A percentile compares a stretch with the other conserved stretches of the same genome.
Conservation (phyloP, 2,113 vertebrate genomes). For the Amblyornis subalaris region DNA sequence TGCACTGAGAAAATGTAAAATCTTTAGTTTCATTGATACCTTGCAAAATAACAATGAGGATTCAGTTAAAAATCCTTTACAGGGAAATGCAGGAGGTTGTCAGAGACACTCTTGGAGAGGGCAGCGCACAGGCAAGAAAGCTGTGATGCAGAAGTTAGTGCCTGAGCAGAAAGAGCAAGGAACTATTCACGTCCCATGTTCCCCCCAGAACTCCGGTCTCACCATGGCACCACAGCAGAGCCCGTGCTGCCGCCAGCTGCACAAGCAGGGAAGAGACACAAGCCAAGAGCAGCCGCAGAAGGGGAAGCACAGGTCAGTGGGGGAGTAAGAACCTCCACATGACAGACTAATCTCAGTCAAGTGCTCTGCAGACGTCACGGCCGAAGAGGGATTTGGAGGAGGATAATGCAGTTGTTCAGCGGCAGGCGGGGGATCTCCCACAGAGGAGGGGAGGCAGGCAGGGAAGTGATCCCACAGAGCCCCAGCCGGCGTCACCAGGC, state of each 20-base stretch:
- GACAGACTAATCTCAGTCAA: conserved; percentile 47
- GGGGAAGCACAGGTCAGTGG: not conserved
- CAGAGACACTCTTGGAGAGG: not conserved
- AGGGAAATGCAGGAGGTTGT: not conserved
- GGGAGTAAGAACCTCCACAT: conserved; percentile 23
- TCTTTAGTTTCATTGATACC: not conserved
- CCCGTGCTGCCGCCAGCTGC: not conserved
- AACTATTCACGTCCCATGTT: fast-evolving
- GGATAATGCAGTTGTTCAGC: not conserved
- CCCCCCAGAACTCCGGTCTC: not conserved
- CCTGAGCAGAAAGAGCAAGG: not conserved
- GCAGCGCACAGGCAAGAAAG: not conserved
- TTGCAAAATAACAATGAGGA: not conserved
- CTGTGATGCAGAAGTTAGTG: not conserved
- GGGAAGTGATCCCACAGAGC: not conserved
- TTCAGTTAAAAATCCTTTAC: not conserved
- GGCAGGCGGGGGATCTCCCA: not conserved
- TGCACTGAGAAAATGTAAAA: not conserved
- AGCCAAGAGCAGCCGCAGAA: not conserved
- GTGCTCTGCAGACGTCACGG: conserved; percentile 18
- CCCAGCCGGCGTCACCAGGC: fast-evolving
- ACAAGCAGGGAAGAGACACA: not conserved
- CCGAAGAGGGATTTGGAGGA: conserved; percentile 27
- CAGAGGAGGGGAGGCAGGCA: not conserved
- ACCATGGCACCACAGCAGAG: fast-evolving